phyloP scores from a whole-genome alignment of 2,888 invertebrate genomes.

The Brenthis ino region DNA sequence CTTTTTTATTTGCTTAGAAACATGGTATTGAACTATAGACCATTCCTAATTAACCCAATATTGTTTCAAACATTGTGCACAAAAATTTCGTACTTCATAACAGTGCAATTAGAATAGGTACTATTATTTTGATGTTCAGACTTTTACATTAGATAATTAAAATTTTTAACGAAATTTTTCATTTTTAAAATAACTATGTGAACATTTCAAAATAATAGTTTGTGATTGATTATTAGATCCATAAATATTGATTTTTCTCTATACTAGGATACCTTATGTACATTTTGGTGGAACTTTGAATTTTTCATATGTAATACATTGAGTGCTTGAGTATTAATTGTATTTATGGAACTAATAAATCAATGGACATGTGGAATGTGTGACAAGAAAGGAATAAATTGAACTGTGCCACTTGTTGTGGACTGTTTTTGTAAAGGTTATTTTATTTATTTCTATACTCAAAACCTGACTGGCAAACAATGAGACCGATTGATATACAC shows the following conservation, averaged over 20 bases:
- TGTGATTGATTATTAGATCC: slow-evolving; percentile 31
- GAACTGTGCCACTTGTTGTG: slow-evolving; percentile 67
- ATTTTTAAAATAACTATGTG: slow-evolving; percentile 24
- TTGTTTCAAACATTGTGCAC: slow-evolving; percentile 54
- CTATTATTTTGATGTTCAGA: slow-evolving; percentile 26
- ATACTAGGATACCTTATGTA: slow-evolving; percentile 20
- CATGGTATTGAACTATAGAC: slow-evolving; percentile 38
- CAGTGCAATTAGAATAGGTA: slow-evolving; percentile 29
- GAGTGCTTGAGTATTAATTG: slow-evolving; percentile 44
- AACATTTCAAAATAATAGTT: slow-evolving; percentile 35
- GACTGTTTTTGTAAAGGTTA: slow-evolving; percentile 60
- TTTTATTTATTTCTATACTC: slow-evolving; percentile 20
- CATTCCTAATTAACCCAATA: slow-evolving; percentile 53
- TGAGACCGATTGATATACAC: neutral
- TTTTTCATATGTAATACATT: slow-evolving; percentile 23
- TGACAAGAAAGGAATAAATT: slow-evolving; percentile 71
- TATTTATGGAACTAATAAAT: slow-evolving; percentile 57
- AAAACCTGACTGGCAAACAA: neutral
- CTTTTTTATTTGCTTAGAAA: slow-evolving; percentile 1
- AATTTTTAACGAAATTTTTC: slow-evolving; percentile 22
- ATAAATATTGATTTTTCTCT: slow-evolving; percentile 30
- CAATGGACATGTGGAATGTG: slow-evolving; percentile 48
- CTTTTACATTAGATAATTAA: slow-evolving; percentile 27
- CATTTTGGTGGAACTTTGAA: slow-evolving; percentile 28
- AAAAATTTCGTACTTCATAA: slow-evolving; percentile 46